Evolutionary conservation across 2,888 invertebrate species (phyloP), one percentile per base, ranked within the genome.

Genomic region (Melanargia galathea): DNA sequence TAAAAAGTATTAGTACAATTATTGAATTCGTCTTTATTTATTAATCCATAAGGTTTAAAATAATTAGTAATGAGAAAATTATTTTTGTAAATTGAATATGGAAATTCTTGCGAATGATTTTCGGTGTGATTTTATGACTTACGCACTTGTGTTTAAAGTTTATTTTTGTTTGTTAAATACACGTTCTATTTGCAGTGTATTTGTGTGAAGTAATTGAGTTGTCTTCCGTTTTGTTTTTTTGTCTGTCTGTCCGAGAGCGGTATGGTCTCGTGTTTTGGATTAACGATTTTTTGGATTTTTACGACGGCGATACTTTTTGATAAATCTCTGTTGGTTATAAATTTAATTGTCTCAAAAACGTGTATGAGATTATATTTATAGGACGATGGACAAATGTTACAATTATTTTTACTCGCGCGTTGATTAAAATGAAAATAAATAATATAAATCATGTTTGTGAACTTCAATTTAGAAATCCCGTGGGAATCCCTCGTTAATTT

Each of bases 201-300:
- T 73, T 80, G 82, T 80, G 82, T 79, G 82, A 84, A 84, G 83
- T 90, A 90, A 90, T 90, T 90, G 90, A 90, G 90, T 79, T 74
- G 84, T 90, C 83, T 85, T 84, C 80, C 81, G 79, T 73, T 81
- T 49, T 49, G 68, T 71, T 77, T 75, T 69, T 71, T 68, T 70
- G 61, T 71, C 40, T 67, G 69, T 68, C 60, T 62, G 69, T 70
- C 68, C 62, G 51, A 59, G 35, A 59, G 35, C 56, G 58, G 58
- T 48, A 58, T 48, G 63, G 64, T 61, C 63, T 60, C 62, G 70
- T 70, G 67, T 70, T 73, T 69, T 59, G 69, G 71, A 65, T 70
- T 70, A 71, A 65, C 62, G 70, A 68, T 67, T 70, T 70, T 71
- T 70, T 65, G 60, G 67, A 62, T 60, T 55, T 63, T 65, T 65